Percentiles rank a stretch among this genome's conserved stretches.
phyloP scores from a whole-genome alignment of 2,888 invertebrate species.

The Acleris laterana region DNA sequence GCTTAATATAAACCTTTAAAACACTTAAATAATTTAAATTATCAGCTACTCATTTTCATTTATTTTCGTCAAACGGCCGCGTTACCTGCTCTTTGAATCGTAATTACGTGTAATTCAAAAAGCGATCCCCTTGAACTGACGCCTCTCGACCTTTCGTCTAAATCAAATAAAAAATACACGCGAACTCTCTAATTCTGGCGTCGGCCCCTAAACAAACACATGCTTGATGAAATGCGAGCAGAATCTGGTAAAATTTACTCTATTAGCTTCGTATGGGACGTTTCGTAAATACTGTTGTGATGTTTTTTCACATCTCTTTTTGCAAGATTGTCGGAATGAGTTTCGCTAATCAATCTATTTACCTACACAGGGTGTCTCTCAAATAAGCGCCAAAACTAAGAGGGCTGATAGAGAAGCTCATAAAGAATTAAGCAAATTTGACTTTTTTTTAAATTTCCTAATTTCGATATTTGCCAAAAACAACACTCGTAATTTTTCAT shows the following conservation, averaged over 20 bases:
- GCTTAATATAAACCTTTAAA: background rate
- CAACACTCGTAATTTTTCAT: no score
- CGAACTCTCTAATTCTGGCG: background rate
- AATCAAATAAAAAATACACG: conserved; percentile 32
- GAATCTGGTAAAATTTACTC: conserved; percentile 1
- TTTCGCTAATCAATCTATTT: no score
- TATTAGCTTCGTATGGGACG: background rate
- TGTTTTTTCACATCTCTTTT: background rate
- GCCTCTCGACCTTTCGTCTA: conserved; percentile 29
- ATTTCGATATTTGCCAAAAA: no score
- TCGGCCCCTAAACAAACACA: conserved; percentile 26
- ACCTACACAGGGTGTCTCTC: no score
- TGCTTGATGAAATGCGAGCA: conserved; percentile 32
- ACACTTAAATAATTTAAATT: background rate
- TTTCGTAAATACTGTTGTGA: conserved; percentile 8
- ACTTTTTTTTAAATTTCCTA: no score
- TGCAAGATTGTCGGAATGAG: background rate
- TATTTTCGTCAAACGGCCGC: background rate
- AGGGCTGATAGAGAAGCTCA: no score
- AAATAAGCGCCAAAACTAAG: no score
- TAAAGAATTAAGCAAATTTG: no score
- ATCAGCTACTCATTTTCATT: background rate
- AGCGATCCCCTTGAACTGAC: conserved; percentile 30
- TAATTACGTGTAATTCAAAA: conserved; percentile 29
- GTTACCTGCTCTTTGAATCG: conserved; percentile 1